Evolutionary conservation across 1,140 invertebrate genomes (phyloP), one percentile per base, ranked within the genome.

Genomic region (Ips typographus): DNA sequence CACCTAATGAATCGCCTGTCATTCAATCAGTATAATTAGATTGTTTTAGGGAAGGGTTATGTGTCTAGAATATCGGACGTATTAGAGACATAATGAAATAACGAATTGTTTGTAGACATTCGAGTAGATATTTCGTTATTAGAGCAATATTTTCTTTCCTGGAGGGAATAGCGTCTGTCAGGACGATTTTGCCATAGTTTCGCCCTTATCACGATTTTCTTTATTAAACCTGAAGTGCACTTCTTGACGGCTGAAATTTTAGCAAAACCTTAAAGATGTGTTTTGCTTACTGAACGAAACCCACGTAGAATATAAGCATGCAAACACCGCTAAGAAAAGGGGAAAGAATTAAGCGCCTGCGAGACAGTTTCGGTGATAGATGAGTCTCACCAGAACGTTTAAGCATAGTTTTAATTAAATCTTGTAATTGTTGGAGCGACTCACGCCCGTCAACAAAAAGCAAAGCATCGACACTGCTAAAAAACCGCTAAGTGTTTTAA

Each of bases 11-110:
- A 80, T 79, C 76, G 78, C 69, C 79, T 78, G 79, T 79, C 79
- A 80, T 79, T 80, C 79, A 80, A 80, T 80, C 79, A 80, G 79
- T 78, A 77, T 80, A 79, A 80, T 79, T 79, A 78, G 78, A 80
- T 80, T 80, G 79, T 78, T 78, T 71, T 64, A 58, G 61, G 57
- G 72, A 80, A 80, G 78, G 76, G 77, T 80, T 79, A 76, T 77
- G 77, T 78, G 77, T 76, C 71, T 74, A 72, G 77, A 78, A 79
- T 79, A 79, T 75, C 77, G 77, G 60, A 51, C 57, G 67, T 73
- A 77, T 78, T 78, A 77, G 61, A 74, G 70, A 63, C 70, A 71
- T 79, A 79, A 79, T 79, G 73, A 73, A 79, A 79, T 79, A 79
- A 77, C 71, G 71, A 62, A 74, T 73, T 75, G 75, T 77, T 74